Percentiles rank a stretch among this genome's conserved stretches.
Conservation (phyloP, 2,888 invertebrate genomes). For the Lapara coniferarum region DNA sequence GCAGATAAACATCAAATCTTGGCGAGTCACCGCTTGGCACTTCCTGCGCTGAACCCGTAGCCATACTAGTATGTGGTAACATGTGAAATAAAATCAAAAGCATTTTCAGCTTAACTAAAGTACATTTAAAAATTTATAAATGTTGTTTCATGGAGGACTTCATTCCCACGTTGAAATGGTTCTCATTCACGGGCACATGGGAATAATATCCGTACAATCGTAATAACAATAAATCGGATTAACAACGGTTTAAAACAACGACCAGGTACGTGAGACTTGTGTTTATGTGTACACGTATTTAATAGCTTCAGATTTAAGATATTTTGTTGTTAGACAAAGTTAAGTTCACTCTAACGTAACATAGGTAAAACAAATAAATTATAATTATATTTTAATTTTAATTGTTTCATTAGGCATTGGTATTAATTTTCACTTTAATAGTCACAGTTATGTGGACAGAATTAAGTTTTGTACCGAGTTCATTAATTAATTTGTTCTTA, state of each 20-base stretch:
- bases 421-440: not conserved
- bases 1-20: slow-evolving; percentile 12
- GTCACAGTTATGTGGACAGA: not conserved
- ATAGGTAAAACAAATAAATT: not conserved
- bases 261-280: not conserved
- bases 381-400: too few relatives aligned
- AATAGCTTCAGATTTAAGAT: slow-evolving; percentile 10
- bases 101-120: not conserved
- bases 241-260: slow-evolving; percentile 5
- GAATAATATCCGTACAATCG: slow-evolving; percentile 18
- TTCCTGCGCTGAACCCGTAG: not conserved
- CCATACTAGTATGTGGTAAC: not conserved
- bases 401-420: not conserved
- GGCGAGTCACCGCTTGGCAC: not conserved
- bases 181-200: slow-evolving; percentile 5
- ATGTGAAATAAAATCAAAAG: slow-evolving; percentile 3
- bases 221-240: slow-evolving; percentile 21
- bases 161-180: not conserved
- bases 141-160: not conserved
- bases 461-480: not conserved
- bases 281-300: slow-evolving; percentile 3
- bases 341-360: not conserved
- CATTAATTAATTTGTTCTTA: not conserved
- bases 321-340: not conserved
- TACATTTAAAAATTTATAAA: not conserved